Percentiles rank a stretch among this genome's conserved stretches.
Conservation (phyloP, 2,888 invertebrate species). For the Siphlonurus alternatus region DNA sequence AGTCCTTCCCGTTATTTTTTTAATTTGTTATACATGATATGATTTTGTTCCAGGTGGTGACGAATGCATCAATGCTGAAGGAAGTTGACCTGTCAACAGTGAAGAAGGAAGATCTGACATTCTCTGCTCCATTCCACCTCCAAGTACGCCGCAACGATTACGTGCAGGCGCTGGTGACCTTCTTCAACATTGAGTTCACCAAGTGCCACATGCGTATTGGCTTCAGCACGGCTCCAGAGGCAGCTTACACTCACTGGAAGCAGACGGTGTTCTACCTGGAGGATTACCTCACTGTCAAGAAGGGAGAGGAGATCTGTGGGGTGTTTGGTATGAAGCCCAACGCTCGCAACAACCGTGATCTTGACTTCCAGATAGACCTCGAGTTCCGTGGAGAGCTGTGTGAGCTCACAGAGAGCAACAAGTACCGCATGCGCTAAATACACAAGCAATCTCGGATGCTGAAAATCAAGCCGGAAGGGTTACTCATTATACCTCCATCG, state of each 20-base stretch:
- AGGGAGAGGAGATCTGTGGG: constrained; percentile 84
- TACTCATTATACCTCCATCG: neutral
- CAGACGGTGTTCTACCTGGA: constrained; percentile 97
- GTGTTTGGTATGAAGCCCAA: constrained; percentile 91
- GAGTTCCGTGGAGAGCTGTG: constrained; percentile 84
- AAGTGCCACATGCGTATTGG: constrained; percentile 98
- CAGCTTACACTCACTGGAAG: constrained; percentile 99
- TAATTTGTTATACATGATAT: too few relatives aligned
- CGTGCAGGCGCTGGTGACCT: constrained; percentile 94
- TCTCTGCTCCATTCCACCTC: constrained; percentile 71
- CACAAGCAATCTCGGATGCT: neutral
- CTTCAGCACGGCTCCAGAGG: constrained; percentile 96
- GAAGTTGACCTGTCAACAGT: constrained; percentile 98
- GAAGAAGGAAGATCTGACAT: constrained; percentile 85
- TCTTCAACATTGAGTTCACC: constrained; percentile 98
- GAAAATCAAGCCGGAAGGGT: neutral
- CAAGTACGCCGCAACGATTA: constrained; percentile 77
- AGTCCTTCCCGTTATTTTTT: too few relatives aligned
- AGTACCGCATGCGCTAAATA: constrained; percentile 76
- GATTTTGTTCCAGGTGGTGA: constrained; percentile 63
- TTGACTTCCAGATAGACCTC: constrained; percentile 87
- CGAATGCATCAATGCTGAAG: constrained; percentile 85
- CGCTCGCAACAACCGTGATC: constrained; percentile 87
- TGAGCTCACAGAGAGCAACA: constrained; percentile 67
- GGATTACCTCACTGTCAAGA: constrained; percentile 93